These are phyloP conservation scores for Netelia melanura DNA, from an alignment of 2,888 invertebrate species.

Conservation along the genomic window DNA sequence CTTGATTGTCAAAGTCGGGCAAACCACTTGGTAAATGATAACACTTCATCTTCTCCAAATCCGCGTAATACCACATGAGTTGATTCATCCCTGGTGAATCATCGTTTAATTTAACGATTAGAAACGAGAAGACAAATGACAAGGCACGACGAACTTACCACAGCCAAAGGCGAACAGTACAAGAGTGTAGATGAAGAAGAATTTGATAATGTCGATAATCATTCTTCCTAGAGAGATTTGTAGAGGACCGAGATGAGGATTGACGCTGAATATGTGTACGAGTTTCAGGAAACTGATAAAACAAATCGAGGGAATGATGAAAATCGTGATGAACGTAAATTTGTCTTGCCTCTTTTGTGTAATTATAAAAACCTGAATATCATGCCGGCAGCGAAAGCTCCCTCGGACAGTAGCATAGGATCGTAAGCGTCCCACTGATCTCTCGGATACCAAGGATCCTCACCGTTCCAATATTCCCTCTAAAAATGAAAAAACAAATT, in stretches of 20 bases:
- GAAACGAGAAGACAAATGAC: background rate
- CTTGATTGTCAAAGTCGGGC: conserved; percentile 94
- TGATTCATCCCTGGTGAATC: conserved; percentile 91
- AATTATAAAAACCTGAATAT: conserved; percentile 90
- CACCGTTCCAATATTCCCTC: conserved; percentile 90
- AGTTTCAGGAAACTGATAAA: conserved; percentile 93
- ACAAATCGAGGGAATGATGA: background rate
- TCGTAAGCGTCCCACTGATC: conserved; percentile 98
- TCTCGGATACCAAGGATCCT: conserved; percentile 94
- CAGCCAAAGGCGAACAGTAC: conserved; percentile 98
- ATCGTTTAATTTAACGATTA: too few species aligned
- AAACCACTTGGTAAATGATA: conserved; percentile 90
- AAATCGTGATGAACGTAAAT: background rate
- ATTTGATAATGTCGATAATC: conserved; percentile 98
- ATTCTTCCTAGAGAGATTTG: conserved; percentile 97
- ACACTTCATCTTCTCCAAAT: conserved; percentile 94
- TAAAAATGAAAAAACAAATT: conserved; percentile 79
- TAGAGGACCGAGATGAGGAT: conserved; percentile 97
- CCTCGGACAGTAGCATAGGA: conserved; percentile 97
- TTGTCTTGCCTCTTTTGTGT: background rate
- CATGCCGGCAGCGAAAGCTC: conserved; percentile 98
- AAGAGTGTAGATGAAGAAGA: conserved; percentile 97
- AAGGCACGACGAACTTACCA: conserved; percentile 87
- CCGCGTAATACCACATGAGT: conserved; percentile 96
- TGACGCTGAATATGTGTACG: conserved; percentile 98